These are phyloP conservation scores for Monarcha castaneiventris DNA, from an alignment of 2,113 vertebrate species.

Conservation along the genomic window DNA sequence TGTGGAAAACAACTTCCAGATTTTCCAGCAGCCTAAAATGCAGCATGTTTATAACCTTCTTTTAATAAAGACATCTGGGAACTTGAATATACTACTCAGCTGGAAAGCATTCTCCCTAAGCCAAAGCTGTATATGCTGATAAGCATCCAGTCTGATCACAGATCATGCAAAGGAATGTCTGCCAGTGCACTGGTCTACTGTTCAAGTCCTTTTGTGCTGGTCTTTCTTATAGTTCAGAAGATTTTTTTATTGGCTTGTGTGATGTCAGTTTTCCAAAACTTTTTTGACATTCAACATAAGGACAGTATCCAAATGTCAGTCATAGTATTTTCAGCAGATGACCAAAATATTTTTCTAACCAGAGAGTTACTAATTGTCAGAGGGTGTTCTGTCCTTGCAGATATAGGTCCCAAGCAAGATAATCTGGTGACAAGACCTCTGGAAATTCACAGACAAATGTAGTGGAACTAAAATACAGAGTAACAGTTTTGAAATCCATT, in stretches of 20 bases:
- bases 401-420: background rate
- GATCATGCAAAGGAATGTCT: background rate
- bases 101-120: background rate
- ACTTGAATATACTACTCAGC: background rate
- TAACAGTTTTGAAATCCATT: background rate
- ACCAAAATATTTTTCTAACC: background rate
- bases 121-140: background rate
- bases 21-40: background rate
- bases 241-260: background rate
- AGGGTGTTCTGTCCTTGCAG: background rate
- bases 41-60: background rate
- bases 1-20: background rate
- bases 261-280: background rate
- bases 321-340: background rate
- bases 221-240: background rate
- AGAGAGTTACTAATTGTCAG: background rate
- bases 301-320: background rate
- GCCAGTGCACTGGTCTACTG: background rate
- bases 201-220: background rate
- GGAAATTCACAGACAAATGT: background rate
- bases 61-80: background rate
- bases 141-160: background rate
- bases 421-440: background rate
- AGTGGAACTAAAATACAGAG: background rate
- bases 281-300: background rate